Evolutionary conservation across 2,113 vertebrate genomes (phyloP), one percentile per base, ranked within the genome.

Genomic region (Calyptommatus sinebrachiatus): DNA sequence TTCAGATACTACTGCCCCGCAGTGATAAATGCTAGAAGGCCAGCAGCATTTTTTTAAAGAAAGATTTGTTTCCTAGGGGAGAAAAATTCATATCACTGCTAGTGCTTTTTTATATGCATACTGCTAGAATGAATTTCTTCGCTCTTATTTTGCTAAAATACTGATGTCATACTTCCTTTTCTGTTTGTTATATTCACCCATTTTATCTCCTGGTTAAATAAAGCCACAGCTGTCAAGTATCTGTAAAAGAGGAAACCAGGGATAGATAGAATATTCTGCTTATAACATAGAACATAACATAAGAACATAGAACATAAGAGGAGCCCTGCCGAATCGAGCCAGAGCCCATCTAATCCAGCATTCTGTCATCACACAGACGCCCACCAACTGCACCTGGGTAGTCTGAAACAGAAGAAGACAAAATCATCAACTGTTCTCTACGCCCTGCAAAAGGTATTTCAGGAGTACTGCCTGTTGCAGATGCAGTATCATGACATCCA

Each of bases 1-100:
- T 68, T 70, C 84, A 68, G 57, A 63, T 86, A 85, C 78, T 77
- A 79, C 85, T 90, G 86, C 86, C 88, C 87, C 84, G 86, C 88
- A 85, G 89, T 88, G 87, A 85, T 72, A 83, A 83, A 83, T 48
- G 45, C 74, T 73, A 73, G 73, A 68, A 90, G 73, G 73, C 10
- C 69, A 76, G 76, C 80, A 84, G 48, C 21, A 76, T 41, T 41
- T 41, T 41, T 41, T 41, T 4, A 75, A 77, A 45, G 18, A 78
- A 8, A 1, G 3, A 48, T n/a, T 69, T 0, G 20, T 48, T 53
- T 63, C 22, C 57, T 11, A 57, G 50, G 66, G 63, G 60, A 61
- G 8, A 5, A n/a, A n/a, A 29, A 60, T 22, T 60, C 48, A 2
- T 60, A 8, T 24, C 18, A 2, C 16, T 50, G 73, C 77, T 60